Base-by-base conservation (phyloP, 2,888 invertebrate genomes). In the Orthonychiurus folsomi region DNA sequence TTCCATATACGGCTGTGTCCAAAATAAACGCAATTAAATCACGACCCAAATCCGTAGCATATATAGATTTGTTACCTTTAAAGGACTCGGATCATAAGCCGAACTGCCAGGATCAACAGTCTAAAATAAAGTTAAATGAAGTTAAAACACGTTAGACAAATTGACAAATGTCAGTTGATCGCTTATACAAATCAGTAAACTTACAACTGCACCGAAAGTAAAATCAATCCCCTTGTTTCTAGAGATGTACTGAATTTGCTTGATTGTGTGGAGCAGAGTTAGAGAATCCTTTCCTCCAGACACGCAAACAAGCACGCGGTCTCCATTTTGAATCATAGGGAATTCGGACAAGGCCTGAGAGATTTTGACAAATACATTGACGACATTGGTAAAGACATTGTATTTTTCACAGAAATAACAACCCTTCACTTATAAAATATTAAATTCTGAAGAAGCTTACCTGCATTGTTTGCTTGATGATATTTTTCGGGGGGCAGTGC, bases 271-370 rank as follows among this genome's bases (percentile, higher is more conserved):
- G 0, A 93, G 79, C 12, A 93, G 79, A 1, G 88, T 86, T n/a
- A 93, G 78, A 0, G 92, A 92, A 75, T 89, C 86, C 70, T 87
- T 86, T 1, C 89, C 88, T 0, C 88, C 90, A 0, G 91, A 90
- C 54, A 93, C 79, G 75, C 93, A 92, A 18, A 93, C 85, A 75
- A 93, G 80, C 20, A 93, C 84, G 66, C 85, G 60, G n/a, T 93
- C 93, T 1, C 88, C 88, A 69, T 89, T 84, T 60, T 84, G 81
- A 62, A 93, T 83, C 92, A 93, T 93, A 66, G 84, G 83, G 78
- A 85, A 90, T 74, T 90, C 89, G 66, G 86, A 84, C 57, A 92
- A 80, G 0, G 90, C 91, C 85, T 87, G n/a, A n/a, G n/a, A n/a
- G n/a, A n/a, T n/a, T n/a, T n/a, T n/a, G n/a, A n/a, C n/a, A n/a